Conservation (phyloP, 64 coral and sea anemone genomes). For the Montipora efflorescens region DNA sequence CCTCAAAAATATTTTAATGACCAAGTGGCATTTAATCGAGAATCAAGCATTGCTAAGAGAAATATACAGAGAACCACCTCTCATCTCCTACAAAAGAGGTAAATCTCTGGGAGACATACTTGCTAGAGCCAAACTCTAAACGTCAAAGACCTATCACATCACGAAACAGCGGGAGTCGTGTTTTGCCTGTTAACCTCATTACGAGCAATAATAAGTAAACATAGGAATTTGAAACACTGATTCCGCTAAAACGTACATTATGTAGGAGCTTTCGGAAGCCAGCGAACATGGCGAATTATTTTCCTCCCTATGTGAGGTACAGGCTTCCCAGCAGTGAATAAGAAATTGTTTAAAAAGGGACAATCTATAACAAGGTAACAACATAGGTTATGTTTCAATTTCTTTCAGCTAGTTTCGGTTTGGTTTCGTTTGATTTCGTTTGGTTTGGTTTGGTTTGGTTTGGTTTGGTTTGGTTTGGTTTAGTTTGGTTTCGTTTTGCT, state of each 20-base stretch:
- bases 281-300: neutral
- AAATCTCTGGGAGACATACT: no score
- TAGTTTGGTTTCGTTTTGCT: no score
- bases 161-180: no score
- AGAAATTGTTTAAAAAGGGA: neutral
- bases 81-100: no score
- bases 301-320: constrained; percentile 6
- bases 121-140: no score
- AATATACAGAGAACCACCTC: no score
- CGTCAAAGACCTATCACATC: no score
- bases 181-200: no score
- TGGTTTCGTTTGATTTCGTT: neutral
- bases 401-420: neutral
- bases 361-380: neutral
- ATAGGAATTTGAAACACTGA: neutral
- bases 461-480: no score
- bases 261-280: constrained; percentile 7
- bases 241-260: neutral
- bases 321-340: constrained; percentile 13
- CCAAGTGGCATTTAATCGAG: no score
- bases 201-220: constrained; percentile 15
- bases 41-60: no score
- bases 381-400: neutral
- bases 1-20: no score
- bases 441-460: neutral